These are phyloP conservation scores for Glossophaga mutica DNA, from an alignment of 2,797 vertebrate species.

Conservation along the genomic window DNA sequence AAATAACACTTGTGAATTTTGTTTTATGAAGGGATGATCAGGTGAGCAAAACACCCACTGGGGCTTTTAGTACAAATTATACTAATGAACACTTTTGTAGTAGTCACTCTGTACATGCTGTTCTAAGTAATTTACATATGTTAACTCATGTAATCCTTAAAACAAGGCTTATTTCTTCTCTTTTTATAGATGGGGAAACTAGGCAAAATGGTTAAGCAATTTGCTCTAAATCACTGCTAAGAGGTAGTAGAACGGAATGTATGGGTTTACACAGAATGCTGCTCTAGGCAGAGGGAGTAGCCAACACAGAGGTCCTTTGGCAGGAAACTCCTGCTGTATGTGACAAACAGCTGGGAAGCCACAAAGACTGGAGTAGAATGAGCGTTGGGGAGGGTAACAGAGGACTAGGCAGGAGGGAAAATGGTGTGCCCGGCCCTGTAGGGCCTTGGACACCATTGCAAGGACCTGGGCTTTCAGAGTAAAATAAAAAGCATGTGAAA, in stretches of 20 bases:
- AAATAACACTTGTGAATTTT: not conserved
- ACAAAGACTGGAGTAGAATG: not conserved
- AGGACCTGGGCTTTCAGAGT: not conserved
- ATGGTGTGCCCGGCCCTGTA: accelerated
- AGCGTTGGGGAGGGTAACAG: not conserved
- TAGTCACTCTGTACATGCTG: not conserved
- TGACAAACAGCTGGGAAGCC: not conserved
- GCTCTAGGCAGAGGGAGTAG: not conserved
- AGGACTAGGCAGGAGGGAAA: not conserved
- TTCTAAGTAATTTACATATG: not conserved
- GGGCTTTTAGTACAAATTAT: not conserved
- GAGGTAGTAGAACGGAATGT: not conserved
- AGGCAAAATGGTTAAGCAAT: not conserved
- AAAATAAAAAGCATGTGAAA: not conserved
- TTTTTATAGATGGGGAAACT: not conserved
- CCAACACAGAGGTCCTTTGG: not conserved
- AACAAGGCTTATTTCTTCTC: not conserved
- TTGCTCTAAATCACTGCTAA: not conserved
- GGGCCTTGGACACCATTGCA: too few relatives aligned
- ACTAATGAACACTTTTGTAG: not conserved
- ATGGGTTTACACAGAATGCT: not conserved
- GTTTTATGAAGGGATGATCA: not conserved
- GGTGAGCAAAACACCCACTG: slow-evolving; percentile 1
- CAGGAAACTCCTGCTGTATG: not conserved
- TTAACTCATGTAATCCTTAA: slow-evolving; percentile 21